Percentiles rank a stretch among this genome's conserved stretches.
phyloP scores from a whole-genome alignment of 2,797 vertebrate species.

The Eulemur coronatus region DNA sequence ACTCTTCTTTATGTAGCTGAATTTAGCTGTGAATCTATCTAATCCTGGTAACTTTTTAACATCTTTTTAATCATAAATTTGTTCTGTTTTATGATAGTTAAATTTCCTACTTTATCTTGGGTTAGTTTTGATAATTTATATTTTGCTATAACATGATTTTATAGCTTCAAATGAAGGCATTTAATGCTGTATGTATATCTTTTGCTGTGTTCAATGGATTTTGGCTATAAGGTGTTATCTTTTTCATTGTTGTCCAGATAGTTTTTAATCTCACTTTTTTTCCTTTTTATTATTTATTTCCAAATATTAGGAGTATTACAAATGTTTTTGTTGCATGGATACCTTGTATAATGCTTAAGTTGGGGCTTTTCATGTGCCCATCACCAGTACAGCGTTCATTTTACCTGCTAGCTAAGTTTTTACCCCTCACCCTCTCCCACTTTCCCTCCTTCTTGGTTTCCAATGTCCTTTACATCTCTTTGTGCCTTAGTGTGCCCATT shows the following conservation, averaged over 20 bases:
- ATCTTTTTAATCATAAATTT: not conserved
- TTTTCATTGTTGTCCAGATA: not conserved
- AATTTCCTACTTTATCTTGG: not conserved
- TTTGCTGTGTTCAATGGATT: not conserved
- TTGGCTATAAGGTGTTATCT: not conserved
- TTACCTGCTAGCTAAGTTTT: too few species aligned
- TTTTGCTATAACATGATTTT: not conserved
- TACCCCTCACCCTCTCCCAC: too few species aligned
- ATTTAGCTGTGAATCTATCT: not conserved
- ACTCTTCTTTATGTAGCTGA: not conserved
- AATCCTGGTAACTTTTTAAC: not conserved
- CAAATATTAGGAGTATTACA: not conserved
- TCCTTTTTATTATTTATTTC: not conserved
- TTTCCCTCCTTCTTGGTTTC: too few species aligned
- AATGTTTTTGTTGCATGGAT: too few species aligned
- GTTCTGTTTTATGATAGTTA: not conserved
- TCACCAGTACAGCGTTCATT: too few species aligned
- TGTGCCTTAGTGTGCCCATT: too few species aligned
- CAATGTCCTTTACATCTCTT: too few species aligned
- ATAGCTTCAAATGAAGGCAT: not conserved
- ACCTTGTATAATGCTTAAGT: too few species aligned
- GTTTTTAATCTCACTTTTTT: not conserved
- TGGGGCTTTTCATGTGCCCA: too few species aligned
- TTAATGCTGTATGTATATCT: not conserved
- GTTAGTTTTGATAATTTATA: not conserved